Conservation (phyloP, 2,113 vertebrate genomes). For the Ochotona curzoniae region DNA sequence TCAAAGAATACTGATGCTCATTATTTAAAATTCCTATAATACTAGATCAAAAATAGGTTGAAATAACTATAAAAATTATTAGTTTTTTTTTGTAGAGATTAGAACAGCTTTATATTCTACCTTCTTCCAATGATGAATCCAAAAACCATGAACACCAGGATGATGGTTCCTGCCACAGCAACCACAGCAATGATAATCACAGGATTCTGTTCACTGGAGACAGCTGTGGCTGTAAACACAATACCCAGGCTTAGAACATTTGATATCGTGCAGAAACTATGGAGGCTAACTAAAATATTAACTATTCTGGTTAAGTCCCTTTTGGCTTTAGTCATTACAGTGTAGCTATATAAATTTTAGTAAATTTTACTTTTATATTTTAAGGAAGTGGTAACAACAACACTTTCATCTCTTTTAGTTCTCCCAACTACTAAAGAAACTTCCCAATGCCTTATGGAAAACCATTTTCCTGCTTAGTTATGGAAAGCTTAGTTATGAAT, state of each 20-base stretch:
- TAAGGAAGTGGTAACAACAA: neutral
- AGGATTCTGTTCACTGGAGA: constrained; percentile 98
- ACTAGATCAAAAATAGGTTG: neutral
- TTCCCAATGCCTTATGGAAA: neutral
- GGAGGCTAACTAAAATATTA: constrained; percentile 35
- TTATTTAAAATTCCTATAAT: neutral
- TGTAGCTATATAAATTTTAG: constrained; percentile 4
- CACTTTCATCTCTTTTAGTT: neutral
- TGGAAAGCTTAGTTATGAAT: constrained; percentile 13
- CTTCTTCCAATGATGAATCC: constrained; percentile 99
- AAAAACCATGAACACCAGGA: constrained; percentile 99
- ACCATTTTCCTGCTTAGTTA: neutral
- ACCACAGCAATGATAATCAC: constrained; percentile 99
- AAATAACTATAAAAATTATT: constrained; percentile 28
- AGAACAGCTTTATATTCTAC: constrained; percentile 86
- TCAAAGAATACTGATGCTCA: constrained; percentile 33
- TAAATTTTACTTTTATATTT: neutral
- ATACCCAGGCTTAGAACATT: constrained; percentile 57
- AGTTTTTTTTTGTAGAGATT: neutral
- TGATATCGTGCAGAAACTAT: neutral
- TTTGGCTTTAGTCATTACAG: constrained; percentile 38
- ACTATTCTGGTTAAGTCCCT: constrained; percentile 40
- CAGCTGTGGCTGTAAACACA: constrained; percentile 91
- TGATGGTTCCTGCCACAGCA: constrained; percentile 98
- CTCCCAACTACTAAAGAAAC: neutral